Evolutionary conservation across 2,888 invertebrate species (phyloP).

Genomic region (Nephrotoma guestfalica): DNA sequence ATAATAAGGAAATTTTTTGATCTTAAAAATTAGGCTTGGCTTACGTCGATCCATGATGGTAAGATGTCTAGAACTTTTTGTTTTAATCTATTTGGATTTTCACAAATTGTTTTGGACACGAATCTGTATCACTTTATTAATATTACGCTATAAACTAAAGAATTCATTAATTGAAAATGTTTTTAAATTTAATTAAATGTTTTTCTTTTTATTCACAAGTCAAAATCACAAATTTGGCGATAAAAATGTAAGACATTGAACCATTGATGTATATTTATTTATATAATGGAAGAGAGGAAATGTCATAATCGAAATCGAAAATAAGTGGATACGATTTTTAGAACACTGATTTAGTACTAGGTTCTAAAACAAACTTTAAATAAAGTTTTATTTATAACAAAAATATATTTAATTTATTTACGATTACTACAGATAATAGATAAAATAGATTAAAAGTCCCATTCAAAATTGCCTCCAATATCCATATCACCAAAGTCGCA

Average conservation of each 20-base stretch:
- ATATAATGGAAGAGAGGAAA: not conserved
- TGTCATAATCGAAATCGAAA: not conserved
- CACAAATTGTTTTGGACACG: not conserved
- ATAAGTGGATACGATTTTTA: not conserved
- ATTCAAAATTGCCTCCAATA: slow-evolving; percentile 1
- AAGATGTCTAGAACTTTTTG: not conserved
- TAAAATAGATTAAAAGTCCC: slow-evolving; percentile 2
- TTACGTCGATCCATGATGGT: slow-evolving; percentile 10
- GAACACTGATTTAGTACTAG: not conserved
- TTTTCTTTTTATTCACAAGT: not conserved
- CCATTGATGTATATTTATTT: not conserved
- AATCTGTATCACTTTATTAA: not conserved
- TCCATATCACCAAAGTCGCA: slow-evolving; percentile 6
- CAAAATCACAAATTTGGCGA: not conserved
- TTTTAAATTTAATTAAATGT: not conserved
- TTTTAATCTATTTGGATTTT: not conserved
- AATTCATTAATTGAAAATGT: not conserved
- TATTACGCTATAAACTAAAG: not conserved
- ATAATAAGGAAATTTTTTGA: not conserved
- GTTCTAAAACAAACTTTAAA: not conserved
- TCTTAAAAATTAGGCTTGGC: not conserved
- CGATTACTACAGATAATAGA: not conserved
- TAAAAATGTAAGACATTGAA: not conserved
- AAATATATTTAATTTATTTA: slow-evolving; percentile 3
- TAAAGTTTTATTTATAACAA: not conserved